Percentiles rank a stretch among this genome's conserved stretches.
phyloP scores from a whole-genome alignment of 2,888 invertebrate genomes.

The Blomia tropicalis region DNA sequence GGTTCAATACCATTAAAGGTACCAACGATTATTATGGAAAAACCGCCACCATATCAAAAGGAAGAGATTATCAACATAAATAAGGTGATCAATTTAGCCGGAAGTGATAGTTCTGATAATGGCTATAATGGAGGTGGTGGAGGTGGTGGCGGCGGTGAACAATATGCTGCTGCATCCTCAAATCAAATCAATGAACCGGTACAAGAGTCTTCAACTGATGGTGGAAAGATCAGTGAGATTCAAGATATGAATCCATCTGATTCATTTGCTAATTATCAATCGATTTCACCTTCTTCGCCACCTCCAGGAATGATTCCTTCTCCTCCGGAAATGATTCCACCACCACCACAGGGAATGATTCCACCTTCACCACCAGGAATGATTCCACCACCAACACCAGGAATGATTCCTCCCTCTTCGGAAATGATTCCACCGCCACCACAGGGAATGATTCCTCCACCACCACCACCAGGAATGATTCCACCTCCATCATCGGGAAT shows the following conservation, averaged over 20 bases:
- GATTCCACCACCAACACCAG: not conserved
- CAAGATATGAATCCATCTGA: not conserved
- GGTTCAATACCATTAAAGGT: constrained; percentile 25
- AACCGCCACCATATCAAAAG: not conserved
- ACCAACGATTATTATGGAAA: constrained; percentile 3
- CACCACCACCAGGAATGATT: not conserved
- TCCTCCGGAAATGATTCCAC: not conserved
- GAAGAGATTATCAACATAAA: not conserved
- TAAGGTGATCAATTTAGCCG: not conserved
- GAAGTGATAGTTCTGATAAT: too few relatives aligned
- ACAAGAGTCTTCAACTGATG: not conserved
- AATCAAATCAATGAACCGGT: not conserved
- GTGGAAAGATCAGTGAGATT: not conserved
- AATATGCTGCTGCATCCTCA: not conserved
- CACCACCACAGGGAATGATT: not conserved
- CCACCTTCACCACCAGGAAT: not conserved
- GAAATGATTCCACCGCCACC: not conserved
- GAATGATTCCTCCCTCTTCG: not conserved
- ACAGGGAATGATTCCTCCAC: not conserved
- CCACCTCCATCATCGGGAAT: not conserved
- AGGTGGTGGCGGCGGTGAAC: not conserved
- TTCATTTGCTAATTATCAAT: not conserved
- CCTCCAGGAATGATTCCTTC: too few relatives aligned
- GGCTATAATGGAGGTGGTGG: too few relatives aligned
- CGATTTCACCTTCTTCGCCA: not conserved